Base-by-base conservation (phyloP, 2,888 invertebrate genomes). In the Drosophila diplacantha region DNA sequence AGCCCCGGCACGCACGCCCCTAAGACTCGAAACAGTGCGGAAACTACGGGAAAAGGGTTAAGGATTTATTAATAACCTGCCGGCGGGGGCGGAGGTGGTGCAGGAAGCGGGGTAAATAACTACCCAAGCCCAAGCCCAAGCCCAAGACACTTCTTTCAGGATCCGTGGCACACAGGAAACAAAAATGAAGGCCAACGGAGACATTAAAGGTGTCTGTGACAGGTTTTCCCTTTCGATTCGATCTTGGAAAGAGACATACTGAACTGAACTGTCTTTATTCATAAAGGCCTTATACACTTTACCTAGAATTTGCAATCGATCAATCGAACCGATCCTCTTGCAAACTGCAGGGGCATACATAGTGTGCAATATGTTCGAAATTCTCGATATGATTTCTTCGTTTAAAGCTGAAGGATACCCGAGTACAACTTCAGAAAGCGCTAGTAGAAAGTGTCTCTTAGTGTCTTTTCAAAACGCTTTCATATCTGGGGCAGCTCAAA, bases 61-160 rank as follows among this genome's bases (percentile, higher is more conserved):
- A 86, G 84, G 86, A 87, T 86, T 87, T 87, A 87, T 86, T 84
- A 84, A 77, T 79, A 85, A 83, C 74, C 61, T 68, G 64, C 49
- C 44, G 39, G 32, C 11, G n/a, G 34, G 31, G 39, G 37, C 2
- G 18, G 18, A 3, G 37, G 18, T 18, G 26, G 58, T 26, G 22
- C 16, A 18, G 57, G 32, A 20, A 26, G 12, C 12, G 16, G 44
- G 44, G 18, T 12, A 29, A 46, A 46, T 46, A 37, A 61, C 44
- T 34, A 35, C 22, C 37, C 34, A 26, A 14, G 46, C n/a, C 39
- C 34, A 18, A 38, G 24, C 22, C 37, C 34, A 20, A 16, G 46
- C n/a, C 35, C 34, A 29, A 38, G 24, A 46, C 29, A 46, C 29
- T 46, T 31, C 31, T 24, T 11, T 31, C 14, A 46, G 51, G 53